A percentile compares a stretch with the other conserved stretches of the same genome.
These are phyloP conservation scores for Drosophila lowei DNA, from an alignment of 1,140 invertebrate genomes.

Conservation along the genomic window DNA sequence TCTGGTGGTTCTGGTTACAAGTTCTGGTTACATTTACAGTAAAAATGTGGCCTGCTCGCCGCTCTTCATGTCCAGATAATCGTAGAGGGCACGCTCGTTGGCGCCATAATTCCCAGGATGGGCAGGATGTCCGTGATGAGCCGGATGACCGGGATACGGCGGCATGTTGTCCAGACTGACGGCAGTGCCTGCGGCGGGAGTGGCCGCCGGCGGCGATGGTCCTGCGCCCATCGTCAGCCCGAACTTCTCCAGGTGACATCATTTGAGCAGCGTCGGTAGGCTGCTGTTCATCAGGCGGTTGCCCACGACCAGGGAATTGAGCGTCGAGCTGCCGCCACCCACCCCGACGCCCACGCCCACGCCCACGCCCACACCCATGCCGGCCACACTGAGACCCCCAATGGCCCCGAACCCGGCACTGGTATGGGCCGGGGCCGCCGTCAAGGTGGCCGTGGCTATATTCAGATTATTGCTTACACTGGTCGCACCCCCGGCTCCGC, in stretches of 20 bases:
- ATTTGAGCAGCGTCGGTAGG: slow-evolving; percentile 79
- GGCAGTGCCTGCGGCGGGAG: slow-evolving; percentile 47
- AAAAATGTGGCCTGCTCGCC: slow-evolving; percentile 73
- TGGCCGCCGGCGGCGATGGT: slow-evolving; percentile 63
- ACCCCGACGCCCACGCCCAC: slow-evolving; percentile 67
- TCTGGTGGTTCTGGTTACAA: slow-evolving; percentile 77
- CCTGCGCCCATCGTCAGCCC: slow-evolving; percentile 70
- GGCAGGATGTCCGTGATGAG: slow-evolving; percentile 30
- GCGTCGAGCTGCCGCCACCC: slow-evolving; percentile 65
- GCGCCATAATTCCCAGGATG: slow-evolving; percentile 43
- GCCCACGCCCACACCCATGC: slow-evolving; percentile 55
- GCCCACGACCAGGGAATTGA: slow-evolving; percentile 77
- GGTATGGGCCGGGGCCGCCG: slow-evolving; percentile 58
- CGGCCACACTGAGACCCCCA: slow-evolving; percentile 63
- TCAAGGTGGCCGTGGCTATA: slow-evolving; percentile 61
- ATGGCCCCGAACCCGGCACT: slow-evolving; percentile 55
- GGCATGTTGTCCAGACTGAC: slow-evolving; percentile 50
- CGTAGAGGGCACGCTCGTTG: slow-evolving; percentile 62
- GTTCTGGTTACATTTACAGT: slow-evolving; percentile 53
- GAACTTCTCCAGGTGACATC: slow-evolving; percentile 82
- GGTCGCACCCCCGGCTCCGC: slow-evolving; percentile 13
- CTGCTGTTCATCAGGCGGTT: slow-evolving; percentile 80
- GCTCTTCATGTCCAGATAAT: slow-evolving; percentile 72
- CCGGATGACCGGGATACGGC: slow-evolving; percentile 43
- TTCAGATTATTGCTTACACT: slow-evolving; percentile 63